These are phyloP conservation scores for Meghimatium bilineatum DNA, from an alignment of 2,888 invertebrate species.

Conservation along the genomic window DNA sequence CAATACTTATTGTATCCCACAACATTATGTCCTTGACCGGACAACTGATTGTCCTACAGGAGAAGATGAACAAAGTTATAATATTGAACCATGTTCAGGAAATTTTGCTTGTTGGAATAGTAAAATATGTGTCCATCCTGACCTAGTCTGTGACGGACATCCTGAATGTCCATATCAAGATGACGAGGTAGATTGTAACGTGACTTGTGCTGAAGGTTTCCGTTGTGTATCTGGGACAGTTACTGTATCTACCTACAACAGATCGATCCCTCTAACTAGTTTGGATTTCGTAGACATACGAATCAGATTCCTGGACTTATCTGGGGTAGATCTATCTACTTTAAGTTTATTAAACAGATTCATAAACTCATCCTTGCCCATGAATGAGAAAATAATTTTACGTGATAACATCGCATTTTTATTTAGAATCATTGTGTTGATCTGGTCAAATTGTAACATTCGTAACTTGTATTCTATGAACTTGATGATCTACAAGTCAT, in stretches of 20 bases:
- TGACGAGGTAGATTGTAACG: slow-evolving; percentile 5
- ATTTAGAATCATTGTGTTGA: too few relatives aligned
- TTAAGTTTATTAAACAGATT: too few relatives aligned
- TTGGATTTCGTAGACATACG: not conserved
- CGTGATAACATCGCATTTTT: too few relatives aligned
- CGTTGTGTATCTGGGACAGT: not conserved
- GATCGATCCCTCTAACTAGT: not conserved
- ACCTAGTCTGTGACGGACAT: not conserved
- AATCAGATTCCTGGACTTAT: slow-evolving; percentile 5
- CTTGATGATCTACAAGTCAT: fast-evolving
- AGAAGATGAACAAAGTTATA: slow-evolving; percentile 14
- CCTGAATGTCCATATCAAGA: slow-evolving; percentile 19
- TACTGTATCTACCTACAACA: not conserved
- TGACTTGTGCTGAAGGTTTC: not conserved
- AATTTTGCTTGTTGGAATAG: slow-evolving; percentile 24
- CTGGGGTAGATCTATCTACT: not conserved
- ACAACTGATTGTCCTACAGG: slow-evolving; percentile 19
- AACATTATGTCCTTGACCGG: slow-evolving; percentile 11
- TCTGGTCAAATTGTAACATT: not conserved
- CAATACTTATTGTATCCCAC: slow-evolving; percentile 21
- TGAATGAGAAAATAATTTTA: too few relatives aligned
- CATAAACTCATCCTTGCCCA: too few relatives aligned
- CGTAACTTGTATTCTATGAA: not conserved
- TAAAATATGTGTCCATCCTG: not conserved
- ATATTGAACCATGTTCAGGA: not conserved